These are phyloP conservation scores for Sparus aurata DNA, from an alignment of 2,797 vertebrate species.

Conservation along the genomic window DNA sequence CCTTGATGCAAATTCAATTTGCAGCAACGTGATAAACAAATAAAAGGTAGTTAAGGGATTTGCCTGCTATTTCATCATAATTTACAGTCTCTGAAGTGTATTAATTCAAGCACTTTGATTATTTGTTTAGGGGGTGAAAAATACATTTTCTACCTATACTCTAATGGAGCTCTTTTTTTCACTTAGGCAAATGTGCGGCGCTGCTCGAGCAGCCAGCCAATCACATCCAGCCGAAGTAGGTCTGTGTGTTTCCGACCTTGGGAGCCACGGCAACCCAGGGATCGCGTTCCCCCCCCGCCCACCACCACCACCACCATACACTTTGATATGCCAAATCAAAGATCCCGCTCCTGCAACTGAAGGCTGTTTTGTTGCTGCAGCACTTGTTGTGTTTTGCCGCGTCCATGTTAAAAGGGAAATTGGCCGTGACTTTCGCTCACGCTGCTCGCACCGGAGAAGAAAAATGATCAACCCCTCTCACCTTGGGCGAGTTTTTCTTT, in stretches of 20 bases:
- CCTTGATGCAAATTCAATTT: slow-evolving; percentile 51
- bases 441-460: slow-evolving; percentile 10
- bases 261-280: slow-evolving; percentile 61
- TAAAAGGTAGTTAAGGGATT: slow-evolving; percentile 31
- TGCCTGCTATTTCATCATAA: slow-evolving; percentile 64
- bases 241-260: slow-evolving; percentile 70
- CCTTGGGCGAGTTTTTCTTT: slow-evolving; percentile 42
- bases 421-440: slow-evolving; percentile 76
- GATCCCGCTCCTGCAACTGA: slow-evolving; percentile 62
- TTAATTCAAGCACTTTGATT: slow-evolving; percentile 47
- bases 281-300: slow-evolving; percentile 44
- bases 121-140: slow-evolving; percentile 44
- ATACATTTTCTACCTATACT: slow-evolving; percentile 32
- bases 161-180: slow-evolving; percentile 39
- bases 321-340: slow-evolving; percentile 81
- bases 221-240: slow-evolving; percentile 56
- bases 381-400: slow-evolving; percentile 64
- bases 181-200: slow-evolving; percentile 17
- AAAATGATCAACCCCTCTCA: slow-evolving; percentile 57
- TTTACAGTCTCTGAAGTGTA: slow-evolving; percentile 42
- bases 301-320: too few relatives aligned
- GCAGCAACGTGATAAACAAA: slow-evolving; percentile 45
- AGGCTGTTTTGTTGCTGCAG: slow-evolving; percentile 73
- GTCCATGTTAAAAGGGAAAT: slow-evolving; percentile 73
- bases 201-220: slow-evolving; percentile 39